A percentile compares a stretch with the other conserved stretches of the same genome.
Conservation (phyloP, 2,797 vertebrate species). For the Chromis chromis region DNA sequence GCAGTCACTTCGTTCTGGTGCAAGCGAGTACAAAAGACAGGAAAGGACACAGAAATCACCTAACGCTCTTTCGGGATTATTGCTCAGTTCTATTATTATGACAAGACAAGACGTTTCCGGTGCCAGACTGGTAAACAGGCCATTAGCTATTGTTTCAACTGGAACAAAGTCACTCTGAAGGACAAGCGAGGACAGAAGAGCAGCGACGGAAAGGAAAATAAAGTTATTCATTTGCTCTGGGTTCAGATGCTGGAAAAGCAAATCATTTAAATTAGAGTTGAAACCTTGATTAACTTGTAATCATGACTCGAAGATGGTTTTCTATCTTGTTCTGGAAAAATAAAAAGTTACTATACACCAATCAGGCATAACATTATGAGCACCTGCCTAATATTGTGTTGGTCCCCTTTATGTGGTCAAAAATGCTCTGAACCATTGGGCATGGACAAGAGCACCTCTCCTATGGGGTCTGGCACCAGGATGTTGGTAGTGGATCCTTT, state of each 20-base stretch:
- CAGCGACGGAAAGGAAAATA: constrained; percentile 9
- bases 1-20: not conserved
- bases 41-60: constrained; percentile 7
- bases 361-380: no score
- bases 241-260: constrained; percentile 7
- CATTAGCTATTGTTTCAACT: constrained; percentile 16
- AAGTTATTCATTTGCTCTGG: not conserved
- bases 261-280: not conserved
- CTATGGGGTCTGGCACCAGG: no score
- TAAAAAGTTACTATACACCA: not conserved
- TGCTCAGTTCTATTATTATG: constrained; percentile 12
- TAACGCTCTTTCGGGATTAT: constrained; percentile 10
- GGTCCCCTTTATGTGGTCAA: no score
- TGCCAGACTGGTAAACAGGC: constrained; percentile 16
- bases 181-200: constrained; percentile 22
- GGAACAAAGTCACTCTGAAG: constrained; percentile 26
- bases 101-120: constrained; percentile 7
- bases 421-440: no score
- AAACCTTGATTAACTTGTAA: constrained; percentile 23
- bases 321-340: constrained; percentile 18
- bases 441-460: no score
- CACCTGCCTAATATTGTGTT: no score
- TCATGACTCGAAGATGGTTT: constrained; percentile 19
- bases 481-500: no score
- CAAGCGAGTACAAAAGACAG: not conserved